Evolutionary conservation across 2,888 invertebrate genomes (phyloP), one percentile per base, ranked within the genome.

Genomic region (Limnephilus rhombicus): DNA sequence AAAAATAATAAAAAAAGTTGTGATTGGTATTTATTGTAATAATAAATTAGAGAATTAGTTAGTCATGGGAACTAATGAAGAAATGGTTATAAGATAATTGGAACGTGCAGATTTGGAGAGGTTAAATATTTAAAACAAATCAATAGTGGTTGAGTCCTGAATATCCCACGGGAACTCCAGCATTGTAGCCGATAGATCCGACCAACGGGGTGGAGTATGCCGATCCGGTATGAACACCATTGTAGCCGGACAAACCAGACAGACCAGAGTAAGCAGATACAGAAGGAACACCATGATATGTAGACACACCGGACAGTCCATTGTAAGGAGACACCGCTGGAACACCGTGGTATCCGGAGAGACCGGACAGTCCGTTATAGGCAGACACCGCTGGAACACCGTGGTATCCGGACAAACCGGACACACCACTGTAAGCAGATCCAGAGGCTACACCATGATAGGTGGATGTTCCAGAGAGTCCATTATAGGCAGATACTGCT

Each of bases 141-240:
- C n/a, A 68, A 68, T 68, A 68, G 68, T 68, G 68, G 68, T 68
- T 68, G 11, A n/a, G 68, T 68, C 68, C 68, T n/a, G 94, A 94
- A 94, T 95, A 95, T 15, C 95, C 94, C 9, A 95, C 94, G 93
- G 90, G 94, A 92, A 45, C 94, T 83, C 92, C 94, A 29, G 93
- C 89, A 24, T 93, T 88, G 89, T 93, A 93, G 53, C 85, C 85
- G 3, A 37, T 37, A n/a, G 85, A 37, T 24, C 41, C 24, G 11
- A 37, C 85, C 34, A 85, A 24, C 11, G 31, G 85, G 15, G 34
- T 7, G 5, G 37, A 24, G 68, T 34, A 37, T 4, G 34, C 18
- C 9, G 68, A 7, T 5, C 18, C 68, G 1, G 68, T 9, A 2
- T 18, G 68, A 24, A 68, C 24, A 68, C 53, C 53, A 18, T 68